Conservation (phyloP, 2,888 invertebrate species). For the Rosalia funebris region DNA sequence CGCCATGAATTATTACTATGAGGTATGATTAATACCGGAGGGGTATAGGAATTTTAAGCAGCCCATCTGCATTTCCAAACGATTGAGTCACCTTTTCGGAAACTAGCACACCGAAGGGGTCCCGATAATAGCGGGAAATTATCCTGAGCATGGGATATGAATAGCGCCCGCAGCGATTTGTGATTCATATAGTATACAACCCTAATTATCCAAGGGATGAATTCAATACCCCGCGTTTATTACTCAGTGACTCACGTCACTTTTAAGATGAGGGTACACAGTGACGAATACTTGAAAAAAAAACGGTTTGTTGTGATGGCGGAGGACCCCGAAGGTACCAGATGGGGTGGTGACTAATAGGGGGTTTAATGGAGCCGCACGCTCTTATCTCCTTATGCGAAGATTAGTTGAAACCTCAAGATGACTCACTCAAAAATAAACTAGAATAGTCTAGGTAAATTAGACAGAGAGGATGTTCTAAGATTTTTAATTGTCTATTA, state of each 20-base stretch:
- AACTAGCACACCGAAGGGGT: conserved; percentile 6
- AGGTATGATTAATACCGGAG: conserved; percentile 41
- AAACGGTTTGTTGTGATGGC: conserved; percentile 8
- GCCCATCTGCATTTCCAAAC: conserved; percentile 34
- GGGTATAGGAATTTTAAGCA: conserved; percentile 46
- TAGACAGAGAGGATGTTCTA: no score
- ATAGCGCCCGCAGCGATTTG: conserved; percentile 35
- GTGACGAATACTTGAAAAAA: conserved; percentile 17
- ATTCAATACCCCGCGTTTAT: conserved; percentile 38
- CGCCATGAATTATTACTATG: conserved; percentile 34
- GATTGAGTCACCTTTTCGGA: conserved; percentile 35
- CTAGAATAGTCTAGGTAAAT: no score
- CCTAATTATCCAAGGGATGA: conserved; percentile 39
- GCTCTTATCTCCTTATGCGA: conserved; percentile 7
- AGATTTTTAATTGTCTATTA: no score
- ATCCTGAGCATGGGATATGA: conserved; percentile 40
- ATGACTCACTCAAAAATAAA: conserved; percentile 4
- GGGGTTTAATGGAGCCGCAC: background rate
- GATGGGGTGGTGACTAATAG: conserved; percentile 24
- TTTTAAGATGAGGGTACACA: conserved; percentile 28
- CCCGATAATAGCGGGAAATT: conserved; percentile 22
- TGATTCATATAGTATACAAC: conserved; percentile 38
- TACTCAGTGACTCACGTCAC: conserved; percentile 34
- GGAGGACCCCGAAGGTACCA: conserved; percentile 6
- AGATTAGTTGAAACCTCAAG: background rate